Conservation (phyloP, 2,888 invertebrate genomes). For the Drosophila borborema region DNA sequence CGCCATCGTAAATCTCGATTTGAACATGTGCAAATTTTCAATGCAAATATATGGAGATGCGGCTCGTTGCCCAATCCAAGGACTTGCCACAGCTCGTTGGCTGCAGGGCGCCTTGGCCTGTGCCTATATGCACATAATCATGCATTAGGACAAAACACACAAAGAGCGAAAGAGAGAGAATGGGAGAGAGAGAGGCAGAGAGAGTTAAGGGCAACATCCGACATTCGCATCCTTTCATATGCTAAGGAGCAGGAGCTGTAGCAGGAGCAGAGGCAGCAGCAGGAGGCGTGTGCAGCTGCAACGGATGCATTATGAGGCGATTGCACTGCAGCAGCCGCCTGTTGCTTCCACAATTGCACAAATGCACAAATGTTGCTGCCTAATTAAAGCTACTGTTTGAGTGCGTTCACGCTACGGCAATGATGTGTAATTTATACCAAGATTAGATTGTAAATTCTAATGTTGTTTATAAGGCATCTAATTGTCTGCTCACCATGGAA, state of each 20-base stretch:
- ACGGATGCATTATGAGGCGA: constrained; percentile 69
- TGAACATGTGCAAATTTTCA: constrained; percentile 82
- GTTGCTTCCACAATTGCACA: constrained; percentile 54
- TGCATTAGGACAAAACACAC: constrained; percentile 61
- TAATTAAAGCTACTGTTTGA: constrained; percentile 42
- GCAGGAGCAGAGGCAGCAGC: background rate
- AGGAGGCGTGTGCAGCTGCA: constrained; percentile 19
- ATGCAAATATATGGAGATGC: constrained; percentile 79
- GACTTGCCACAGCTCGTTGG: constrained; percentile 16
- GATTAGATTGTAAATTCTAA: constrained; percentile 16
- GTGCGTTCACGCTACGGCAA: constrained; percentile 15
- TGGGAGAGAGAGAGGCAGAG: constrained; percentile 8
- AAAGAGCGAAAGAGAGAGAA: constrained; percentile 1
- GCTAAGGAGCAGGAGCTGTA: constrained; percentile 15
- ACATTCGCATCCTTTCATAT: constrained; percentile 48
- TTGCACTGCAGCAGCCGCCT: constrained; percentile 63
- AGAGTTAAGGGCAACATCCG: constrained; percentile 26
- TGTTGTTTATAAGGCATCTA: constrained; percentile 9
- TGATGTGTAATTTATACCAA: constrained; percentile 17
- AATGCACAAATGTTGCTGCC: constrained; percentile 37
- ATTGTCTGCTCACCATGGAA: background rate
- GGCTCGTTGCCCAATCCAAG: constrained; percentile 63
- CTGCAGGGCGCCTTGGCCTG: constrained; percentile 46
- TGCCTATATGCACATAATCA: constrained; percentile 67
- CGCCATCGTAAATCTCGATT: constrained; percentile 85